Percentiles rank a stretch among this genome's conserved stretches.
phyloP scores from a whole-genome alignment of 2,797 vertebrate species.

The Helostoma temminkii region DNA sequence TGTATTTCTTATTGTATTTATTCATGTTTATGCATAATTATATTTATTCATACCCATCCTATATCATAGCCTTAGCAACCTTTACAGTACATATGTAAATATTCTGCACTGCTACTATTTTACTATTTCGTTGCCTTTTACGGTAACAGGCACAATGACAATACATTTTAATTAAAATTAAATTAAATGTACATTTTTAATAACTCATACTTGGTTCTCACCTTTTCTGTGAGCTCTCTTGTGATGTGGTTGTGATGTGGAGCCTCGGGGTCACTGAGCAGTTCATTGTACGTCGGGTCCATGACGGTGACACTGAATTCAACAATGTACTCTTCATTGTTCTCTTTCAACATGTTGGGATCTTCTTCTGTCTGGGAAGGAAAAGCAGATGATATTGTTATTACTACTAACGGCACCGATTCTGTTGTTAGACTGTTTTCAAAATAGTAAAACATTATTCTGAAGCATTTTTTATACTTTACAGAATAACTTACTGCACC shows the following conservation, averaged over 20 bases:
- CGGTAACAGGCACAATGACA: too few relatives aligned
- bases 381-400: conserved; percentile 15
- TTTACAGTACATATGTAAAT: too few relatives aligned
- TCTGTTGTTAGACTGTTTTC: not conserved
- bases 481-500: conserved; percentile 50
- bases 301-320: conserved; percentile 90
- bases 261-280: conserved; percentile 82
- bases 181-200: too few relatives aligned
- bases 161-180: too few relatives aligned
- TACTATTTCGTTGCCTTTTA: too few relatives aligned
- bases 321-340: conserved; percentile 86
- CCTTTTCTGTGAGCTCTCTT: conserved; percentile 87
- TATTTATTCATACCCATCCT: too few relatives aligned
- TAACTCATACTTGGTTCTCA: conserved; percentile 53
- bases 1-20: too few relatives aligned
- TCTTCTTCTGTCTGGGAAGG: conserved; percentile 75
- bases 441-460: not conserved
- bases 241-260: conserved; percentile 80
- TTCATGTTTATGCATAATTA: too few relatives aligned
- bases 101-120: too few relatives aligned
- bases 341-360: conserved; percentile 79
- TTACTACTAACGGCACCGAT: not conserved
- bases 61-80: too few relatives aligned
- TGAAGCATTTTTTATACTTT: not conserved
- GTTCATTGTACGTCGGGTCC: conserved; percentile 83